These are phyloP conservation scores for Pseudolycoriella hygida DNA, from an alignment of 2,888 invertebrate species.

Conservation along the genomic window DNA sequence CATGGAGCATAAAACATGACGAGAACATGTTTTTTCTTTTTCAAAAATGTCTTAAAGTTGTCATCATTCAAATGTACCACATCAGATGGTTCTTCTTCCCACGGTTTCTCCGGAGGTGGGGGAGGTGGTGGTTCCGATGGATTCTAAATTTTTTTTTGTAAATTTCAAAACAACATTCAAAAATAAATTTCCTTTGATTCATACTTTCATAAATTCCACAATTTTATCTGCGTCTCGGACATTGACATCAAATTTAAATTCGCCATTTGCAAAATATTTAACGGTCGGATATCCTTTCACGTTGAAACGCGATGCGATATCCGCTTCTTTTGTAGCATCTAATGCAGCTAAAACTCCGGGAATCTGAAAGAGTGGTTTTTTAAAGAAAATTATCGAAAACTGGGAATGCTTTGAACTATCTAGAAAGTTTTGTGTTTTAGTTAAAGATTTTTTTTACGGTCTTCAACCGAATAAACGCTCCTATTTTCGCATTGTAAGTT, in stretches of 20 bases:
- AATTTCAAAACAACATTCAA: not conserved
- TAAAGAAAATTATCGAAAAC: too few relatives aligned
- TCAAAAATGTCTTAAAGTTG: slow-evolving; percentile 52
- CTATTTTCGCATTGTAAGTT: too few relatives aligned
- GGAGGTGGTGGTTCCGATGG: slow-evolving; percentile 74
- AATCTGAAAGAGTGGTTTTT: slow-evolving; percentile 28
- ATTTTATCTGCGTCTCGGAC: slow-evolving; percentile 61
- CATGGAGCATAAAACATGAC: slow-evolving; percentile 81
- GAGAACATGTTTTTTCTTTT: slow-evolving; percentile 71
- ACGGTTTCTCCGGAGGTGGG: slow-evolving; percentile 61
- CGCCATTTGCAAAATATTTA: slow-evolving; percentile 61
- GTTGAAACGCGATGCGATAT: slow-evolving; percentile 46
- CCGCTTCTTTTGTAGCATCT: slow-evolving; percentile 63
- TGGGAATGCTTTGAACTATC: too few relatives aligned
- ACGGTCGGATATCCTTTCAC: slow-evolving; percentile 68
- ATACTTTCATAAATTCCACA: slow-evolving; percentile 58
- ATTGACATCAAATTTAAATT: slow-evolving; percentile 60
- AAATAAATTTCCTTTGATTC: not conserved
- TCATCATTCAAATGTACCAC: slow-evolving; percentile 61
- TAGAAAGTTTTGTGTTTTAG: too few relatives aligned
- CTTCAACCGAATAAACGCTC: slow-evolving; percentile 9
- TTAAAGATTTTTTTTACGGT: not conserved
- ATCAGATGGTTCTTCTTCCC: slow-evolving; percentile 57
- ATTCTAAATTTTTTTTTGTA: slow-evolving; percentile 25
- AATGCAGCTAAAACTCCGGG: slow-evolving; percentile 64